phyloP scores from a whole-genome alignment of 2,888 invertebrate genomes.

The Ormyrus pomaceus region DNA sequence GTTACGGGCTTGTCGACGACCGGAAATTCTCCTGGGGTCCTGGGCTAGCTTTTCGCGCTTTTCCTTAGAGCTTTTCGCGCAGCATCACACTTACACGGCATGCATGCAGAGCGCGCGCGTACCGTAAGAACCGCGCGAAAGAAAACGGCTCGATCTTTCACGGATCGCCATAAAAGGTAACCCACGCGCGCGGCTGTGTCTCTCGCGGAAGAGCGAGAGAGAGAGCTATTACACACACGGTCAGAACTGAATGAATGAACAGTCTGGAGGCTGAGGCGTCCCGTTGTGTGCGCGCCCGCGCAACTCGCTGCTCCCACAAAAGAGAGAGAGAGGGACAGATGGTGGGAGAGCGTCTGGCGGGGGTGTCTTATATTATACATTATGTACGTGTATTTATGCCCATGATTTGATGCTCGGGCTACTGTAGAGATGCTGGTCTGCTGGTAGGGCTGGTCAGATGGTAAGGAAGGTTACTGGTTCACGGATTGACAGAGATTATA shows the following conservation, averaged over 20 bases:
- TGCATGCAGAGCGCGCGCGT: neutral
- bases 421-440: too few species aligned
- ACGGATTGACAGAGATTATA: too few species aligned
- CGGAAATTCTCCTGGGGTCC: too few species aligned
- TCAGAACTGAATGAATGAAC: neutral
- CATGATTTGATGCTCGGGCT: too few species aligned
- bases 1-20: neutral
- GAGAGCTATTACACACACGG: neutral
- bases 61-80: constrained; percentile 55
- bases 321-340: neutral
- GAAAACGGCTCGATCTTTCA: constrained; percentile 48
- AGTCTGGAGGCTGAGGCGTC: neutral
- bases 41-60: too few species aligned
- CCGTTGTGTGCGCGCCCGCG: neutral
- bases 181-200: constrained; percentile 60
- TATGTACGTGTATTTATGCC: too few species aligned
- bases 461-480: too few species aligned
- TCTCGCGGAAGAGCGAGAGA: constrained; percentile 9
- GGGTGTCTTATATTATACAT: neutral
- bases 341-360: neutral
- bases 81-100: constrained; percentile 61
- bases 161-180: constrained; percentile 74
- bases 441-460: too few species aligned
- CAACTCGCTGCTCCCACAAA: neutral
- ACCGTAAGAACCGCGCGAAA: constrained; percentile 19